Conservation (phyloP, 2,888 invertebrate species). For the Habroteleia sp. region DNA sequence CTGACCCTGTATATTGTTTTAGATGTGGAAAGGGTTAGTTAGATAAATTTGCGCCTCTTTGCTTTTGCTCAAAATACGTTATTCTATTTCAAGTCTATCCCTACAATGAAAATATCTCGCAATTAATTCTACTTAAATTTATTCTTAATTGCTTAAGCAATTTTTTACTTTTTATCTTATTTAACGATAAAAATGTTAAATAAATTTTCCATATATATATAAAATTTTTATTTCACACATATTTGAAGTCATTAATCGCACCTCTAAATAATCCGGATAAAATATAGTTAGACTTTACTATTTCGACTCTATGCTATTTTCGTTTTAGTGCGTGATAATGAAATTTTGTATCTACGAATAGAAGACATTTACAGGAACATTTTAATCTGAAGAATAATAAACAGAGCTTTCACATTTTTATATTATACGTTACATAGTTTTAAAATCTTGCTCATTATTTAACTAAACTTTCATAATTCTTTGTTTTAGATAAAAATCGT, state of each 20-base stretch:
- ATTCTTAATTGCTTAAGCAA: background rate
- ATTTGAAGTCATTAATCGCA: too few species aligned
- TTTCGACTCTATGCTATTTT: slow-evolving; percentile 45
- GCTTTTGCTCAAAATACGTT: slow-evolving; percentile 53
- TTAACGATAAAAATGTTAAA: too few species aligned
- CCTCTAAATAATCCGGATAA: background rate
- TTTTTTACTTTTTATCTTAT: background rate
- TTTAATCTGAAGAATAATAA: slow-evolving; percentile 5
- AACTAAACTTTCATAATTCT: too few species aligned
- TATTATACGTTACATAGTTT: too few species aligned
- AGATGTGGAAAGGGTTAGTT: slow-evolving; percentile 53
- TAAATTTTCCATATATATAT: too few species aligned
- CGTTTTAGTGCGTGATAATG: slow-evolving; percentile 57
- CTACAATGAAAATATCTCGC: slow-evolving; percentile 28
- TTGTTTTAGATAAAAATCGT: too few species aligned
- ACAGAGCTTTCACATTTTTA: background rate
- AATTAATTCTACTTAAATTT: slow-evolving; percentile 23
- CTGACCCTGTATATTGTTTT: slow-evolving; percentile 60
- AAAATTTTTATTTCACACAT: background rate
- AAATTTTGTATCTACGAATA: slow-evolving; percentile 58
- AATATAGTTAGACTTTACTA: slow-evolving; percentile 21
- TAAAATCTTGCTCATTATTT: too few species aligned
- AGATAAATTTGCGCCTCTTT: slow-evolving; percentile 47
- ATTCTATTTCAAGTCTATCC: slow-evolving; percentile 42
- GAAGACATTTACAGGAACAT: slow-evolving; percentile 27